Conservation (phyloP, 2,113 vertebrate genomes). For the Ursus arctos region DNA sequence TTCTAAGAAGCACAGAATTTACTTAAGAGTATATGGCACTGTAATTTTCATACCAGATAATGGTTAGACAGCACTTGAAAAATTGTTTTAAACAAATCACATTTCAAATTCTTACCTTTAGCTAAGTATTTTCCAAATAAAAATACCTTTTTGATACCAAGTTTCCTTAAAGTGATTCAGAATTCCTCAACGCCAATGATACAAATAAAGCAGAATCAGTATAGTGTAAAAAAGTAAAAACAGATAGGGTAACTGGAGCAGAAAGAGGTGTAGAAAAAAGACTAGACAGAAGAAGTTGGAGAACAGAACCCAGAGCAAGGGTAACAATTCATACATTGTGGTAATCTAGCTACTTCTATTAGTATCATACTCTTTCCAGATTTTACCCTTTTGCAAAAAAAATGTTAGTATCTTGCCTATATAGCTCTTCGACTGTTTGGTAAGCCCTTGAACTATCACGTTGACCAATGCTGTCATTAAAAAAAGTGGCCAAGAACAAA, state of each 20-base stretch:
- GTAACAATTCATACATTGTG: neutral
- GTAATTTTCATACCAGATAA: neutral
- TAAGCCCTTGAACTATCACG: neutral
- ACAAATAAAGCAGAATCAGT: neutral
- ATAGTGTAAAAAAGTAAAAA: neutral
- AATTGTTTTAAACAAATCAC: neutral
- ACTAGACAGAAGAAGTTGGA: neutral
- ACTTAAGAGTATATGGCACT: neutral
- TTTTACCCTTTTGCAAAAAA: neutral
- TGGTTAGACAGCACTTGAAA: neutral
- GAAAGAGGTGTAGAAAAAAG: neutral
- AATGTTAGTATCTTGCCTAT: constrained; percentile 25
- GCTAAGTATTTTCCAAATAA: constrained; percentile 37
- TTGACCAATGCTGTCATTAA: neutral
- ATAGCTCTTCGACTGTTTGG: neutral
- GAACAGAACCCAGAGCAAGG: neutral
- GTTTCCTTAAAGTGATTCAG: constrained; percentile 14
- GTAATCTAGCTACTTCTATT: neutral
- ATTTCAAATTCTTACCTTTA: constrained; percentile 15
- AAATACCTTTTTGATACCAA: constrained; percentile 25
- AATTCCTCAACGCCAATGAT: neutral
- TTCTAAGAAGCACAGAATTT: constrained; percentile 28
- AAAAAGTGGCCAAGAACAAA: neutral
- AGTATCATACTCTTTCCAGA: neutral
- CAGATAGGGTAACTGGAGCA: neutral